phyloP scores from a whole-genome alignment of 1,140 invertebrate genomes.

The Anastatus disparis region DNA sequence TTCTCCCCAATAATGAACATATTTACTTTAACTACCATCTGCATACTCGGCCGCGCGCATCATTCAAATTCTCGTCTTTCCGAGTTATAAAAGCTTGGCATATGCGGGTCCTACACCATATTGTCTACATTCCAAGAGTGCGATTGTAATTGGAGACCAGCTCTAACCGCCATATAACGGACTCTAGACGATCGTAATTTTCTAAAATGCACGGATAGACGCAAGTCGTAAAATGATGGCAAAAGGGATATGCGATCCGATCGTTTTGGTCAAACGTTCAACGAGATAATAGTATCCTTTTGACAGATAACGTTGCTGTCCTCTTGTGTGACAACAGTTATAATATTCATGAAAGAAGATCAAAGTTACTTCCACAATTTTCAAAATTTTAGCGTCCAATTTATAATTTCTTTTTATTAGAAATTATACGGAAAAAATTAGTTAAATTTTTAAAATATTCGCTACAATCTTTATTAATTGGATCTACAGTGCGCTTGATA shows the following conservation, averaged over 20 bases:
- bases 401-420: too few species aligned
- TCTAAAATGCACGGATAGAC: neutral
- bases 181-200: neutral
- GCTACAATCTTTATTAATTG: too few species aligned
- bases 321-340: neutral
- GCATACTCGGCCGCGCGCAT: neutral
- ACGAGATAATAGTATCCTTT: neutral
- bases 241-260: neutral
- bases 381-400: too few species aligned
- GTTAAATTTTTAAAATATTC: too few species aligned
- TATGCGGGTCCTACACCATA: neutral
- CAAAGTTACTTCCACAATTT: too few species aligned
- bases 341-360: too few species aligned
- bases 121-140: neutral
- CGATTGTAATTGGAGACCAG: constrained; percentile 4
- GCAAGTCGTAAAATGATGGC: neutral
- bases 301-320: neutral
- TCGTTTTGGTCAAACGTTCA: neutral
- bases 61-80: constrained; percentile 7
- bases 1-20: neutral
- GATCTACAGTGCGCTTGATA: too few species aligned
- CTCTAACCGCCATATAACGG: too few species aligned
- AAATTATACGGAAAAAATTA: too few species aligned
- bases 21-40: constrained; percentile 3
- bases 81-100: neutral